A percentile compares a stretch with the other conserved stretches of the same genome.
Conservation (phyloP, 2,797 vertebrate genomes). For the Semaprochilodus insignis region DNA sequence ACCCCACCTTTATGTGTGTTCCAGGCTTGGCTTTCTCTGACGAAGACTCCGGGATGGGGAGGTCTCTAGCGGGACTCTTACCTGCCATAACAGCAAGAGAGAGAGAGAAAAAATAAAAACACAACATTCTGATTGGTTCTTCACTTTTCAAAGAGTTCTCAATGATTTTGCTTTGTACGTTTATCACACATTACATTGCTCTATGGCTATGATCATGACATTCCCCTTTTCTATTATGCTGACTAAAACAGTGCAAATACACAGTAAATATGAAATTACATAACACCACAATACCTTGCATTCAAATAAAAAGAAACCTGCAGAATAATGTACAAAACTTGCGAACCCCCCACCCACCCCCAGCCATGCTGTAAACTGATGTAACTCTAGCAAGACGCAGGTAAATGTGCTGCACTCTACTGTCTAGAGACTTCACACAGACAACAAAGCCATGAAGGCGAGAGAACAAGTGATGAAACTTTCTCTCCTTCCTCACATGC, state of each 20-base stretch:
- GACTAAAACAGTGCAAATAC: neutral
- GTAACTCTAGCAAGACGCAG: conserved; percentile 36
- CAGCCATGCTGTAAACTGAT: conserved; percentile 43
- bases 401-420: conserved; percentile 49
- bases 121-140: neutral
- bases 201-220: too few species aligned
- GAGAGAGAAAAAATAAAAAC: conserved; percentile 23
- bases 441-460: conserved; percentile 58
- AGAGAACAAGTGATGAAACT: conserved; percentile 57
- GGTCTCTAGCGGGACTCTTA: conserved; percentile 72
- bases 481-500: conserved; percentile 52
- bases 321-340: conserved; percentile 8
- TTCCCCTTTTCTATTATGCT: conserved; percentile 10
- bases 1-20: conserved; percentile 78
- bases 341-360: conserved; percentile 20
- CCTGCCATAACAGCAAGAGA: conserved; percentile 69
- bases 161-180: neutral
- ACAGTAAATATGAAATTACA: neutral
- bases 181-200: neutral
- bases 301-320: conserved; percentile 23
- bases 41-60: conserved; percentile 55
- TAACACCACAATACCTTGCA: neutral
- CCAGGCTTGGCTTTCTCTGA: conserved; percentile 72
- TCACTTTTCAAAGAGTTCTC: neutral
- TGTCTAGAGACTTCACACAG: conserved; percentile 57